Evolutionary conservation across 2,888 invertebrate species (phyloP).

Genomic region (Cetonia aurata): DNA sequence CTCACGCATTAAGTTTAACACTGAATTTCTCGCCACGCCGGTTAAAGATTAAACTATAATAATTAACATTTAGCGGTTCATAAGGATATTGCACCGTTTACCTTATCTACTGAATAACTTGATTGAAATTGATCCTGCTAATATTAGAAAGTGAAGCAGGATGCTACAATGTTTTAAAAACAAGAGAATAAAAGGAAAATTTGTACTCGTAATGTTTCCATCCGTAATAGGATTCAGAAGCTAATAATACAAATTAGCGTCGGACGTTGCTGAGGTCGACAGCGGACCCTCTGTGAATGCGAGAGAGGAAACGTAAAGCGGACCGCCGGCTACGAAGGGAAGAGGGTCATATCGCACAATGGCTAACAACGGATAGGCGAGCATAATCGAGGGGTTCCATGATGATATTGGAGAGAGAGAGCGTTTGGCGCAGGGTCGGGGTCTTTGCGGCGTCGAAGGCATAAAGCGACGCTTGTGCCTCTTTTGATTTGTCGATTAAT

Average conservation of each 20-base stretch:
- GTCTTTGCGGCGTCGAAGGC: conserved; percentile 54
- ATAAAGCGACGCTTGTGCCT: conserved; percentile 64
- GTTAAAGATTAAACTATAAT: too few species aligned
- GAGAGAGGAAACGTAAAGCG: conserved; percentile 21
- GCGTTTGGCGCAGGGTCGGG: conserved; percentile 28
- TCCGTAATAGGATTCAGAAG: conserved; percentile 27
- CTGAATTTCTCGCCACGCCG: too few species aligned
- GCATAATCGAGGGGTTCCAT: conserved; percentile 30
- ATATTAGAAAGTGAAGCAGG: too few species aligned
- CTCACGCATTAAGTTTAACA: too few species aligned
- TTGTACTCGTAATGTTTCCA: conserved; percentile 20
- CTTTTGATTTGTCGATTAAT: conserved; percentile 68
- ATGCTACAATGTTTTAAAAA: conserved; percentile 10
- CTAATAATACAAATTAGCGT: conserved; percentile 41
- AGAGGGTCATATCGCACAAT: conserved; percentile 33
- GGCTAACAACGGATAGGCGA: conserved; percentile 39
- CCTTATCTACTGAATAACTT: too few species aligned
- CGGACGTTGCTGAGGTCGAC: conserved; percentile 27
- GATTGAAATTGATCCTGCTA: too few species aligned
- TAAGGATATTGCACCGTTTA: too few species aligned
- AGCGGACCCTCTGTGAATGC: conserved; percentile 13
- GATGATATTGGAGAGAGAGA: conserved; percentile 34
- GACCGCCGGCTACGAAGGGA: conserved; percentile 19
- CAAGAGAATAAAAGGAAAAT: conserved; percentile 22
- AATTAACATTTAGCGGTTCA: too few species aligned